These are phyloP conservation scores for Napeogenes inachia DNA, from an alignment of 2,888 invertebrate genomes.

Conservation along the genomic window DNA sequence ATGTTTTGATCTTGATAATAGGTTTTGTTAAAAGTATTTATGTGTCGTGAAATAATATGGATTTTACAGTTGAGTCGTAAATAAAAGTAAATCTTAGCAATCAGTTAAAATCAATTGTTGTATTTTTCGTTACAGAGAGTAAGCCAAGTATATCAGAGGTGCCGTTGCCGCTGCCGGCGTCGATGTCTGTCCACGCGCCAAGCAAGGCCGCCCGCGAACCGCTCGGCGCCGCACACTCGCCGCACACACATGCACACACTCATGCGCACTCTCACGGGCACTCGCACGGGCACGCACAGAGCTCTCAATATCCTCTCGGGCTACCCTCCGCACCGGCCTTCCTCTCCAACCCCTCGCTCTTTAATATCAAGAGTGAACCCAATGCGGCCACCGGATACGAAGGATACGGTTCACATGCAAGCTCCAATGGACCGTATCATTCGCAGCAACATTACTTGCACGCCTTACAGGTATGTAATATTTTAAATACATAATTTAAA, in stretches of 20 bases:
- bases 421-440: constrained; percentile 51
- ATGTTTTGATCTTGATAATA: not conserved
- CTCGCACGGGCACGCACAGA: constrained; percentile 67
- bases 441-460: constrained; percentile 77
- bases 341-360: constrained; percentile 57
- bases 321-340: constrained; percentile 50
- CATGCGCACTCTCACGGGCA: constrained; percentile 33
- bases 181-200: constrained; percentile 43
- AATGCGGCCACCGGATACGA: constrained; percentile 51
- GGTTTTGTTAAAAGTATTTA: no score
- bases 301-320: constrained; percentile 57
- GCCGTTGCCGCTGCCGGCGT: constrained; percentile 57
- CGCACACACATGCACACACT: constrained; percentile 52
- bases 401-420: constrained; percentile 49
- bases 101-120: not conserved
- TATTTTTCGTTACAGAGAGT: constrained; percentile 44
- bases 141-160: constrained; percentile 69
- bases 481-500: no score
- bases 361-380: constrained; percentile 72
- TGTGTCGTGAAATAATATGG: no score
- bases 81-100: no score
- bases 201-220: constrained; percentile 52
- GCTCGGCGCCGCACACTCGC: constrained; percentile 60
- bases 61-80: no score
- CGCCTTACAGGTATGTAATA: constrained; percentile 60